Percentiles rank a stretch among this genome's conserved stretches.
phyloP scores from a whole-genome alignment of 2,888 invertebrate species.

The Hypomecis atomaria region DNA sequence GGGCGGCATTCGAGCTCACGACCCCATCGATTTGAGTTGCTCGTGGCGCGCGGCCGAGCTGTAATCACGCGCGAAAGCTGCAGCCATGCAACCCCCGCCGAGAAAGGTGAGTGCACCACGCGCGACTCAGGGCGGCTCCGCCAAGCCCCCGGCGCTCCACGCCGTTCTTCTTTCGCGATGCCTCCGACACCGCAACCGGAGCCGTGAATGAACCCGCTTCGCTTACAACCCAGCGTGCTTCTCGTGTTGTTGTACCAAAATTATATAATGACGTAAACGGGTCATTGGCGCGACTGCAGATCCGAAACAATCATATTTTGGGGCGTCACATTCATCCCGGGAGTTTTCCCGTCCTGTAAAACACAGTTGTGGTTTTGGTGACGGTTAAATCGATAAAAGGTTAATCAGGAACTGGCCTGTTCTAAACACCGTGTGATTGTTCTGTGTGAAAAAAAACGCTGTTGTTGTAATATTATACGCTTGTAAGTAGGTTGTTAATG shows the following conservation, averaged over 20 bases:
- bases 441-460: background rate
- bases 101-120: constrained; percentile 88
- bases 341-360: constrained; percentile 16
- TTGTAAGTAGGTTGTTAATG: too few relatives aligned
- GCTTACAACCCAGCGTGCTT: constrained; percentile 15
- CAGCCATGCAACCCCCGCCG: constrained; percentile 92
- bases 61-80: constrained; percentile 26
- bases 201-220: constrained; percentile 9
- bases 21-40: constrained; percentile 57
- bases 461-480: background rate
- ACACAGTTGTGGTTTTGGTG: constrained; percentile 27
- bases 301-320: constrained; percentile 1
- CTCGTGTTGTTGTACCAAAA: constrained; percentile 28
- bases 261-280: constrained; percentile 36
- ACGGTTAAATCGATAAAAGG: constrained; percentile 43
- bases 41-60: constrained; percentile 42
- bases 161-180: background rate
- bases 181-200: constrained; percentile 1
- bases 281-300: constrained; percentile 4
- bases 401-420: constrained; percentile 25
- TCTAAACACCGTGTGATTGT: background rate
- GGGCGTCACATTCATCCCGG: constrained; percentile 7
- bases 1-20: constrained; percentile 60
- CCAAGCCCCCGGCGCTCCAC: background rate
- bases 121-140: constrained; percentile 8